phyloP scores from a whole-genome alignment of 2,113 vertebrate genomes.

The Myrmophylax atrothorax region DNA sequence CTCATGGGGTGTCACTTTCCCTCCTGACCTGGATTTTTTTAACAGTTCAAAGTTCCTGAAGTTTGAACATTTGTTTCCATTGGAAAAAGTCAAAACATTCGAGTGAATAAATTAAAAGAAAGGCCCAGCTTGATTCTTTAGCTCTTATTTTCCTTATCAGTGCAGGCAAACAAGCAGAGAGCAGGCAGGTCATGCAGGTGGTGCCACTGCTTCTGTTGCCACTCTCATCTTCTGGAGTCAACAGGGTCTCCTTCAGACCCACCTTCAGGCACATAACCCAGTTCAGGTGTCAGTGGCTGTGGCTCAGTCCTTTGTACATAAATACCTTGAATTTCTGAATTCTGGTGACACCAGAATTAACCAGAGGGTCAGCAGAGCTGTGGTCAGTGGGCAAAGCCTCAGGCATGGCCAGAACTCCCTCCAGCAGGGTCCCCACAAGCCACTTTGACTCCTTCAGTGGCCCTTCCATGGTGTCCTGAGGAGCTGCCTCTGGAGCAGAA shows the following conservation, averaged over 20 bases:
- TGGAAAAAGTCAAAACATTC: neutral
- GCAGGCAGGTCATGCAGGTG: neutral
- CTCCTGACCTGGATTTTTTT: neutral
- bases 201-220: neutral
- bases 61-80: neutral
- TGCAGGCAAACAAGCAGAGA: neutral
- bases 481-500: neutral
- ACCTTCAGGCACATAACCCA: too few species aligned
- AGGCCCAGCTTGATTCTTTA: neutral
- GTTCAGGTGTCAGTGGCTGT: too few species aligned
- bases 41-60: neutral
- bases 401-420: neutral
- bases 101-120: neutral
- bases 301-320: too few species aligned
- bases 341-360: too few species aligned
- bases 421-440: neutral
- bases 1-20: neutral
- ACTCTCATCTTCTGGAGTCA: neutral
- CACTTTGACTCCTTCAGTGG: neutral
- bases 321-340: too few species aligned
- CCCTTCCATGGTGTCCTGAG: neutral
- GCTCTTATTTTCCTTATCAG: neutral
- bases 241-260: too few species aligned
- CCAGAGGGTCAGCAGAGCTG: too few species aligned
- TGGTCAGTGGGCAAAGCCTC: too few species aligned